Evolutionary conservation across 2,113 vertebrate species (phyloP), one percentile per base, ranked within the genome.

Genomic region (Jacana jacana): DNA sequence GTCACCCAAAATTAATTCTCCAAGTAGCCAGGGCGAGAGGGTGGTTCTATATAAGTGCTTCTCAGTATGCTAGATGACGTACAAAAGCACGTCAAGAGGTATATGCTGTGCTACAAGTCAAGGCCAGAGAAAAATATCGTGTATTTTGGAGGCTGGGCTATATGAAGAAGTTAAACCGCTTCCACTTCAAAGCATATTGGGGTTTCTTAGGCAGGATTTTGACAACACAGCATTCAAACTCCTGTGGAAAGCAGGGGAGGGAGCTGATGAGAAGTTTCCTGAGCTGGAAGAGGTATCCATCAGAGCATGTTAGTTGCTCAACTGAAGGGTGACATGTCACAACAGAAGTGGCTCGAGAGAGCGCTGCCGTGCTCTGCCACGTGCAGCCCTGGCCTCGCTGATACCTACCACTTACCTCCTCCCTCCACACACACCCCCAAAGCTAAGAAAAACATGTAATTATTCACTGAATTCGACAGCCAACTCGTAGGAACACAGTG

Each of bases 341-440:
- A 68, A 48, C 48, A 80, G 19, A 82, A 89, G 23, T 0, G 18
- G 23, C 31, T 16, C 2, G 3, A 54, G 57, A 42, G 1, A 27
- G 22, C 0, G 1, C 52, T 30, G 55, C 64, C 20, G 16, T 5
- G 33, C 68, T 33, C 48, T 12, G 49, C 77, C 8, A 17, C 0
- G 0, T 35, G 49, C 81, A 77, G 77, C 46, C 70, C 9, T 0
- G 2, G 64, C 48, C 61, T 18, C 0, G 3, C 17, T 1, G 2
- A n/a, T 19, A 44, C 27, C 37, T 51, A 1, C 27, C 1, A 25
- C 70, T 44, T 7, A 14, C 70, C 88, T 54, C 91, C 80, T 88
- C 75, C 63, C 76, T 46, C 61, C 3, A 1, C 70, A n/a, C 11
- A 13, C 28, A 4, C 25, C 1, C 7, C 6, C 1, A 0, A 8